phyloP scores from a whole-genome alignment of 2,113 vertebrate species.

The Nycticebus coucang region DNA sequence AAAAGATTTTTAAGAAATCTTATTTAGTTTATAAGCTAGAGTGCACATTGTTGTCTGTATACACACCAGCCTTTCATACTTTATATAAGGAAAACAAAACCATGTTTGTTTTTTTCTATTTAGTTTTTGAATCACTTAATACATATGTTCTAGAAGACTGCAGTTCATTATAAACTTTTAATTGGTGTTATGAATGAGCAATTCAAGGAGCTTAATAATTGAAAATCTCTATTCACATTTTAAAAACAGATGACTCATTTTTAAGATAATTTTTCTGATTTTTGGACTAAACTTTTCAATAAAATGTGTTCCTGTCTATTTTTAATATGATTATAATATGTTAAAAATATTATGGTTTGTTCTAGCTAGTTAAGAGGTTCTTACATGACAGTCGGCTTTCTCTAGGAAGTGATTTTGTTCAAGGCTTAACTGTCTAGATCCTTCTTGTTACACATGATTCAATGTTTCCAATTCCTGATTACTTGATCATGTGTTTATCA shows the following conservation, averaged over 20 bases:
- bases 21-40: slow-evolving; percentile 4
- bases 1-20: slow-evolving; percentile 20
- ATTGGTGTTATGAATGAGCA: slow-evolving; percentile 27
- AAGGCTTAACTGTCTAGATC: slow-evolving; percentile 66
- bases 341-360: not conserved
- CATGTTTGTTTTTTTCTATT: slow-evolving; percentile 7
- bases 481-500: slow-evolving; percentile 77
- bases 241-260: slow-evolving; percentile 11
- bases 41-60: not conserved
- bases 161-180: slow-evolving; percentile 32
- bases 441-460: slow-evolving; percentile 62
- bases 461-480: slow-evolving; percentile 78
- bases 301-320: slow-evolving; percentile 1
- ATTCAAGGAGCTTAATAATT: slow-evolving; percentile 32
- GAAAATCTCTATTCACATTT: slow-evolving; percentile 50
- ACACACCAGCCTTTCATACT: slow-evolving; percentile 30
- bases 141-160: slow-evolving; percentile 32
- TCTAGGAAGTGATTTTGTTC: slow-evolving; percentile 71
- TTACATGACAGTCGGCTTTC: slow-evolving; percentile 26
- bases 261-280: slow-evolving; percentile 21
- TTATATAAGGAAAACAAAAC: slow-evolving; percentile 41
- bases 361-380: slow-evolving; percentile 44
- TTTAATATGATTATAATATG: slow-evolving; percentile 7
- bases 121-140: slow-evolving; percentile 46
- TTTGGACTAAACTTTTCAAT: slow-evolving; percentile 32